Conservation (phyloP, 2,888 invertebrate genomes). For the Tenthredo distinguenda region DNA sequence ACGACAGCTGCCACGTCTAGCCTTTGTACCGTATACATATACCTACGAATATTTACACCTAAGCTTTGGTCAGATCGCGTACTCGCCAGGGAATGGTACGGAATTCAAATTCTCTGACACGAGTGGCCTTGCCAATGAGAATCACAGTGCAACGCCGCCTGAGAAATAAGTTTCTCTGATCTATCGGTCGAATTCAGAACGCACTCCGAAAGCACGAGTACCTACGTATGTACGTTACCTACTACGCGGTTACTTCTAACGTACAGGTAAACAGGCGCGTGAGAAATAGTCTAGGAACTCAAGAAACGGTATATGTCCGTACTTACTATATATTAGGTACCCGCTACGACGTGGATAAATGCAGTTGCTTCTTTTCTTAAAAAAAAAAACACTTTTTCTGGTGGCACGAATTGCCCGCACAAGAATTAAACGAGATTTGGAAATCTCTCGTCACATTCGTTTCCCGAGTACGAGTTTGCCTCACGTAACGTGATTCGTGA, state of each 20-base stretch:
- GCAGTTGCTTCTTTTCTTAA: not conserved
- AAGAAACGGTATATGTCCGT: not conserved
- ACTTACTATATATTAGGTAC: not conserved
- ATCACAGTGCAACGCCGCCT: constrained; percentile 16
- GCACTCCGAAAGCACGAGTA: constrained; percentile 7
- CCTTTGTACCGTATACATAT: not conserved
- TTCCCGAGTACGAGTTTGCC: not conserved
- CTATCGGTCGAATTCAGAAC: constrained; percentile 39
- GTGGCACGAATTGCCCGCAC: not conserved
- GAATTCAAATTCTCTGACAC: constrained; percentile 44
- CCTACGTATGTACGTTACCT: not conserved
- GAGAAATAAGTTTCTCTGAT: constrained; percentile 31
- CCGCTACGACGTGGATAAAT: not conserved
- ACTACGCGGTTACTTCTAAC: not conserved
- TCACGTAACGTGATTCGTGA: constrained; percentile 43
- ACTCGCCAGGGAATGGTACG: constrained; percentile 23
- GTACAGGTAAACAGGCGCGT: constrained; percentile 18
- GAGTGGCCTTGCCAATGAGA: constrained; percentile 48
- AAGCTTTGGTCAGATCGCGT: constrained; percentile 18
- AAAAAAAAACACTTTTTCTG: not conserved
- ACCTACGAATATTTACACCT: not conserved
- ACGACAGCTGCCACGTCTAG: not conserved
- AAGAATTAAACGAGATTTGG: not conserved
- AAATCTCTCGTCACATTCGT: not conserved
- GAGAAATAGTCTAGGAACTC: constrained; percentile 14